Conservation (phyloP, 2,113 vertebrate species). For the Aldabrachelys gigantea region DNA sequence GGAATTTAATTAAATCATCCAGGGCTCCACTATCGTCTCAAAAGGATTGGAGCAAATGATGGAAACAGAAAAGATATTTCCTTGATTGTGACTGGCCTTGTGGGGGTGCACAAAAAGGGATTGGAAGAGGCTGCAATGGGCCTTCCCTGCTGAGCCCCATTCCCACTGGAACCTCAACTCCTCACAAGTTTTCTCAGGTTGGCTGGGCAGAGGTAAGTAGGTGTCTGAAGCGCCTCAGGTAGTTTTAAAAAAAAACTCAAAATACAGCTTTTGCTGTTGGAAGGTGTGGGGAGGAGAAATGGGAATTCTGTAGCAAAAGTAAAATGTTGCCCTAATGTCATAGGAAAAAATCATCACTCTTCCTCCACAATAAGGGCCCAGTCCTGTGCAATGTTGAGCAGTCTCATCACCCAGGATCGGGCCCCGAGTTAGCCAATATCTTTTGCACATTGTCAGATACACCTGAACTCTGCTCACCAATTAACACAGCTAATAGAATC, state of each 20-base stretch:
- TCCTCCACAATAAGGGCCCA: fast-evolving
- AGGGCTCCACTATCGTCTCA: neutral
- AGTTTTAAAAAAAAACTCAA: neutral
- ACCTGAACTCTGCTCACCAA: fast-evolving
- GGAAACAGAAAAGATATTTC: neutral
- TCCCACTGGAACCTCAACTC: neutral
- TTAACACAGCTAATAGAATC: neutral
- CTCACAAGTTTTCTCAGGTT: neutral
- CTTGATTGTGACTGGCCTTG: neutral
- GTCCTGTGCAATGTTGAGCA: neutral
- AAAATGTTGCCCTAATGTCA: neutral
- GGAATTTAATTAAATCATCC: neutral
- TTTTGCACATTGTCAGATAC: neutral
- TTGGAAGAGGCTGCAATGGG: neutral
- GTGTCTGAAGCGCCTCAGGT: neutral
- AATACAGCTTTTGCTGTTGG: neutral
- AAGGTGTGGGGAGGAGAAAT: neutral
- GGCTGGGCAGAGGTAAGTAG: neutral
- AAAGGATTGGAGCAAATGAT: neutral
- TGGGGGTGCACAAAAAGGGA: neutral
- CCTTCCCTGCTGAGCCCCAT: neutral
- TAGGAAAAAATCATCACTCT: neutral
- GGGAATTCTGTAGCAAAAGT: neutral
- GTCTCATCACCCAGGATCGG: neutral
- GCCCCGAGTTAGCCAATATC: neutral